Conservation (phyloP, 1,140 invertebrate genomes). For the Phymorhynchus buccinoides region DNA sequence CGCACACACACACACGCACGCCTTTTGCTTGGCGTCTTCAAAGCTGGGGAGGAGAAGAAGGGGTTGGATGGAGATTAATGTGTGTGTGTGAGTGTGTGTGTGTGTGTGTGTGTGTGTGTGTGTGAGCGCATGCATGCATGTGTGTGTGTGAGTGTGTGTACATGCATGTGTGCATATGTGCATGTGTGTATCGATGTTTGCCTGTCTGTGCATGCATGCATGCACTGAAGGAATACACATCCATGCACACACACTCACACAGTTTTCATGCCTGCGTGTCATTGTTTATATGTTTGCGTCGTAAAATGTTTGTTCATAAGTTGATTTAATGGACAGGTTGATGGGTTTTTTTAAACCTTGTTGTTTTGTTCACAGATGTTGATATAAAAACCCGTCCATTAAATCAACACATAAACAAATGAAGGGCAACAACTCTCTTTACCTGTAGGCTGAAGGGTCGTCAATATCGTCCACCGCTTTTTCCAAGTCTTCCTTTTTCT, state of each 20-base stretch:
- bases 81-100: not conserved
- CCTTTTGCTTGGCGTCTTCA: slow-evolving; percentile 80
- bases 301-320: no score
- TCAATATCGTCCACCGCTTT: slow-evolving; percentile 76
- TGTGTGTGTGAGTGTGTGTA: not conserved
- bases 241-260: no score
- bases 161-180: not conserved
- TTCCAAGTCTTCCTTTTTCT: slow-evolving; percentile 55
- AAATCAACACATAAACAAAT: not conserved
- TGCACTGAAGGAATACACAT: no score
- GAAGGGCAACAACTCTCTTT: not conserved
- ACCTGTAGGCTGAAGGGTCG: slow-evolving; percentile 75
- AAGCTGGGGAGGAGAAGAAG: no score
- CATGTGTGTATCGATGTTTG: not conserved
- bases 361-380: no score
- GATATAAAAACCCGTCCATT: no score
- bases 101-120: not conserved
- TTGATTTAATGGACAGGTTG: no score
- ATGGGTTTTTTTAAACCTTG: no score
- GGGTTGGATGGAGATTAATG: not conserved
- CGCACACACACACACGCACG: slow-evolving; percentile 33
- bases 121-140: not conserved
- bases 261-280: no score
- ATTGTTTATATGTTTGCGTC: no score
- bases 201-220: not conserved